phyloP scores from a whole-genome alignment of 2,113 vertebrate species.

The Hippocampus mohnikei region DNA sequence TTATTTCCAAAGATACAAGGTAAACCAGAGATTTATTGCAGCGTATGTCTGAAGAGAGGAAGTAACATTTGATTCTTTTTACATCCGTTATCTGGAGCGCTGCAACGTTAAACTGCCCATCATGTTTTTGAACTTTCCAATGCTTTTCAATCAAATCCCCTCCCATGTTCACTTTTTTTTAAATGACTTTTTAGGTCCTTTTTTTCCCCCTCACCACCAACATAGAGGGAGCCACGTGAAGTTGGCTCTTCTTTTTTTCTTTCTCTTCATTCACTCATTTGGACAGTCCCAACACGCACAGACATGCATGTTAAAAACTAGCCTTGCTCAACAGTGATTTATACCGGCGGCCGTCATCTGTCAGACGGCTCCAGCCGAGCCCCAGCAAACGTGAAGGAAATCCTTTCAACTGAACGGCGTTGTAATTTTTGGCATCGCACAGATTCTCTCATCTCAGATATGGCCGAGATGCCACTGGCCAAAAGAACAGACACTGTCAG shows the following conservation, averaged over 20 bases:
- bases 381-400: neutral
- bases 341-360: neutral
- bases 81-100: neutral
- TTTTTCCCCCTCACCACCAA: neutral
- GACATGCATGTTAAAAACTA: neutral
- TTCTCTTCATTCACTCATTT: neutral
- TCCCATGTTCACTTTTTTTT: neutral
- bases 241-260: neutral
- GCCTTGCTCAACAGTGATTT: neutral
- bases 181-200: neutral
- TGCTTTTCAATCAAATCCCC: neutral
- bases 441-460: slow-evolving; percentile 9
- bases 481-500: slow-evolving; percentile 14
- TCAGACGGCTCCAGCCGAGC: neutral
- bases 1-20: slow-evolving; percentile 13
- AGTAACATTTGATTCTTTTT: neutral
- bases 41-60: neutral
- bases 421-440: slow-evolving; percentile 7
- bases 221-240: neutral
- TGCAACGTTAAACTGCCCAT: neutral
- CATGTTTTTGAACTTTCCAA: neutral
- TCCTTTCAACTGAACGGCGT: neutral
- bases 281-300: neutral
- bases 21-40: slow-evolving; percentile 10
- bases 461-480: slow-evolving; percentile 13